Conservation (phyloP, 2,888 invertebrate species). For the Leptogaster cylindrica region DNA sequence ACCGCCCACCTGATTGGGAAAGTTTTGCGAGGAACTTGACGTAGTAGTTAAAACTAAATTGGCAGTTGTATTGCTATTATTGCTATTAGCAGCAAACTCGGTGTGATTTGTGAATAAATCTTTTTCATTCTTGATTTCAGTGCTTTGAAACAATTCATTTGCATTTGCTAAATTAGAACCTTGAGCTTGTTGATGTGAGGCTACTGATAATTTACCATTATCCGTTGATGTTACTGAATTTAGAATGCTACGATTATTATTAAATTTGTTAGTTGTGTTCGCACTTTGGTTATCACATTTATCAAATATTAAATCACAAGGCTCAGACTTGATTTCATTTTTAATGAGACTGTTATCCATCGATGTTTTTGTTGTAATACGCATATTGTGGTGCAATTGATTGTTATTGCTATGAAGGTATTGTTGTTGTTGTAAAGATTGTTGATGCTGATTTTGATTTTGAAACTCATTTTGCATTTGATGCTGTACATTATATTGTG, state of each 20-base stretch:
- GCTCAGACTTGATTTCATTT: slow-evolving; percentile 46
- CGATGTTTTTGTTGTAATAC: background rate
- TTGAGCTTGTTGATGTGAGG: background rate
- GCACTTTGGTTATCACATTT: slow-evolving; percentile 45
- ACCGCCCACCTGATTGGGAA: slow-evolving; percentile 2
- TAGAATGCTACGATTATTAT: background rate
- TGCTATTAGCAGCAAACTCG: slow-evolving; percentile 16
- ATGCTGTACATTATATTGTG: slow-evolving; percentile 15
- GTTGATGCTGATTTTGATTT: slow-evolving; percentile 24
- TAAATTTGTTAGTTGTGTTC: slow-evolving; percentile 4
- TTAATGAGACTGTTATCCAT: slow-evolving; percentile 38
- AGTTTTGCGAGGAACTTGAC: slow-evolving; percentile 22
- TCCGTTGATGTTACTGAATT: background rate
- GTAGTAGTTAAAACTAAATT: slow-evolving; percentile 7
- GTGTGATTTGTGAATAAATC: slow-evolving; percentile 22
- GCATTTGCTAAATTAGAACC: background rate
- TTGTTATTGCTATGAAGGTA: slow-evolving; percentile 6
- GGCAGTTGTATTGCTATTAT: background rate
- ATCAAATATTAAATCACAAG: slow-evolving; percentile 43
- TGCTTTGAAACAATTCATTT: slow-evolving; percentile 5
- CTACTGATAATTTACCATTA: background rate
- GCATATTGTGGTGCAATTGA: background rate
- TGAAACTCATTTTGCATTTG: slow-evolving; percentile 9
- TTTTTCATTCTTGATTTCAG: slow-evolving; percentile 38
- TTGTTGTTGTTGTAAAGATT: slow-evolving; percentile 8